These are phyloP conservation scores for Diaprepes abbreviatus DNA, from an alignment of 2,888 invertebrate species.

Conservation along the genomic window DNA sequence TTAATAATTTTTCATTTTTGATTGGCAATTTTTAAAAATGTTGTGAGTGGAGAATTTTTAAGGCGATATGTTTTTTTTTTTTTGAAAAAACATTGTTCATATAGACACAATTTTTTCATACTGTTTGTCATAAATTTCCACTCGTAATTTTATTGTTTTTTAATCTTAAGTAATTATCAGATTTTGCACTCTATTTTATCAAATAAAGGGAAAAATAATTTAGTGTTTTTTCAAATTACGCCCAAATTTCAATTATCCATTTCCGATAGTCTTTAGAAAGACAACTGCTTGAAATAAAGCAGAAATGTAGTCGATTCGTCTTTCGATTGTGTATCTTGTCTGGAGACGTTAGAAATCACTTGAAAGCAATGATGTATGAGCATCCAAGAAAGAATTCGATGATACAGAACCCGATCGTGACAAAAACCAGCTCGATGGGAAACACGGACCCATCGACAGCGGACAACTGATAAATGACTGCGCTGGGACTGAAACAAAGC, in stretches of 20 bases:
- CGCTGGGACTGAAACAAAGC: slow-evolving; percentile 34
- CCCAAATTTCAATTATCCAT: neutral
- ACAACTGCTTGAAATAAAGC: slow-evolving; percentile 38
- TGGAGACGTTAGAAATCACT: slow-evolving; percentile 48
- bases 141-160: too few relatives aligned
- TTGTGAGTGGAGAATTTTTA: too few relatives aligned
- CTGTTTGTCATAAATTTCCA: too few relatives aligned
- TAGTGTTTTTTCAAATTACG: too few relatives aligned
- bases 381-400: slow-evolving; percentile 48
- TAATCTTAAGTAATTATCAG: too few relatives aligned
- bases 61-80: too few relatives aligned
- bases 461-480: slow-evolving; percentile 43
- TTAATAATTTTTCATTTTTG: too few relatives aligned
- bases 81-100: too few relatives aligned
- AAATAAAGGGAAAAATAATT: too few relatives aligned
- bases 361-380: slow-evolving; percentile 48
- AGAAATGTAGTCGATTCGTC: slow-evolving; percentile 35
- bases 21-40: too few relatives aligned
- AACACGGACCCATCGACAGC: slow-evolving; percentile 41
- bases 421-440: slow-evolving; percentile 50
- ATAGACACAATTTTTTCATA: too few relatives aligned
- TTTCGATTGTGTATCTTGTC: slow-evolving; percentile 48
- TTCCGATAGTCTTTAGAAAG: neutral
- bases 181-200: too few relatives aligned
- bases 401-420: slow-evolving; percentile 49